phyloP scores from a whole-genome alignment of 2,888 invertebrate genomes.

The Coelogynopora nodosa region DNA sequence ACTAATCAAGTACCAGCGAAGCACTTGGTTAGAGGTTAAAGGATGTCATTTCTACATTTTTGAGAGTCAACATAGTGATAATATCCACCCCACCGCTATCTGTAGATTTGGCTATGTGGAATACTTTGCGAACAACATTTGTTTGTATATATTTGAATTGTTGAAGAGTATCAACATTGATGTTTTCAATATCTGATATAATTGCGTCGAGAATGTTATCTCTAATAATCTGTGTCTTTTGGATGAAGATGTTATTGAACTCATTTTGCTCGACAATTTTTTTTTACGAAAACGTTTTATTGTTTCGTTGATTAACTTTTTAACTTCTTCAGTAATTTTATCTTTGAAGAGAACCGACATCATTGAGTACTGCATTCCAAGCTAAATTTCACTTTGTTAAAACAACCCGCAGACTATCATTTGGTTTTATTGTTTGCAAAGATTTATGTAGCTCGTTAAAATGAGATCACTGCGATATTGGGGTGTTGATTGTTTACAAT shows the following conservation, averaged over 20 bases:
- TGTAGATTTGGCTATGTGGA: neutral
- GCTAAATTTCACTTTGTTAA: neutral
- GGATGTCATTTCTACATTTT: neutral
- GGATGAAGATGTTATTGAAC: neutral
- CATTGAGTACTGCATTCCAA: neutral
- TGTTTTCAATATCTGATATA: neutral
- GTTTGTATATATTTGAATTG: neutral
- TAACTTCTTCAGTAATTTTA: neutral
- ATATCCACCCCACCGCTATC: neutral
- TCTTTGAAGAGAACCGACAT: neutral
- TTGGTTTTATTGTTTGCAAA: neutral
- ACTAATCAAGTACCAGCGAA: too few species aligned
- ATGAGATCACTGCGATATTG: too few species aligned
- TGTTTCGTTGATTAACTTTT: neutral
- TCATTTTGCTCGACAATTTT: too few species aligned
- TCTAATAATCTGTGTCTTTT: neutral
- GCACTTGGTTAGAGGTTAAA: too few species aligned
- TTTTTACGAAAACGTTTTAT: neutral
- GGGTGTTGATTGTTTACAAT: too few species aligned
- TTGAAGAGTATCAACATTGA: neutral
- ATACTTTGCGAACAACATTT: neutral
- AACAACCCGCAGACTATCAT: neutral
- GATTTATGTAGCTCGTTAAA: neutral
- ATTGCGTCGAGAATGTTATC: neutral
- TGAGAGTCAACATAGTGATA: neutral